Base-by-base conservation (phyloP, 64 coral and sea anemone species). In the Orbicella faveolata region DNA sequence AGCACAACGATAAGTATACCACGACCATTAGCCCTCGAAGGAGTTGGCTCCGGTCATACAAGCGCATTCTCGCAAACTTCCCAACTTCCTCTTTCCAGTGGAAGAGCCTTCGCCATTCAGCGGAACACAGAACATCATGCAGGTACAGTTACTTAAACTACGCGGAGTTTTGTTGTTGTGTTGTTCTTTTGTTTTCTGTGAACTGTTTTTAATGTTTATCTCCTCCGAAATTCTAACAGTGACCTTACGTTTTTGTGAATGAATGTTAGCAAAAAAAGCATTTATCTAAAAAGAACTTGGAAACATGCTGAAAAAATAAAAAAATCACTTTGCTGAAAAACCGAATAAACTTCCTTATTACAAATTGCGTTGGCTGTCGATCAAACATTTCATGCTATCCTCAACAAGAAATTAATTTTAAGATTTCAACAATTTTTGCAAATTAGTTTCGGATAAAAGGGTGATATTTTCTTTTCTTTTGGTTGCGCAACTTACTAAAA, bases 1-100 rank as follows among this genome's bases (percentile, higher is more conserved):
- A 85, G 63, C 36, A 70, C 20, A 14, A 30, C 82, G 13, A 85
- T 85, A 66, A 85, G 10, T 64, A 85, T 85, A 68, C 82, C 82
- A 2, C 65, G 82, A 6, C 82, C 82, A 52, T 66, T 85, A 39
- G 2, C 82, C 14, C 36, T 85, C 26, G 82, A 85, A 20, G 82
- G 61, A 23, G 82, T 70, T 85, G 67, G 63, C 23, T 9, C 36
- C 20, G 82, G 64, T 14, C 82, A 72, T 41, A 25, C 63, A 35
- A 85, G 82, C 41, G 36, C 82, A 0, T 85, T 85, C 37, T 85
- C 64, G 2, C 82, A 85, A 72, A 72, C 64, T 1, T 85, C 82
- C 70, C 63, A 85, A 72, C 67, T 66, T 11, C 37, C 82, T 85
- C 65, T 85, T 15, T 85, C 82, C 8, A 85, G 36, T 72, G 64